Evolutionary conservation across 1,140 invertebrate genomes (phyloP).

Genomic region (Euglossa dilemma): DNA sequence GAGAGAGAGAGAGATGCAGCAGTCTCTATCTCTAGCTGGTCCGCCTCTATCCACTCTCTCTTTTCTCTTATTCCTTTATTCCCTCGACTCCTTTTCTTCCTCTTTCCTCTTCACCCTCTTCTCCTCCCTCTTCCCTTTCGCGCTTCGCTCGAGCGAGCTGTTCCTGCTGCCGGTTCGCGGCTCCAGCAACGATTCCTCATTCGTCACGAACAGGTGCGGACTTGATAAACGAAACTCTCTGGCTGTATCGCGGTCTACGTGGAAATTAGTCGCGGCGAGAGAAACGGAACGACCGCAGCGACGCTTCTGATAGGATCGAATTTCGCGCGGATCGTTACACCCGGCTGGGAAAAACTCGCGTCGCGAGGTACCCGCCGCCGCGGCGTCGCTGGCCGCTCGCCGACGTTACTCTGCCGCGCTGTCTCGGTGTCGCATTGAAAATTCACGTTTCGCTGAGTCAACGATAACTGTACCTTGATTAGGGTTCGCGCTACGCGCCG

Average conservation of each 20-base stretch:
- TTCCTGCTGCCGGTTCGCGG: conserved; percentile 21
- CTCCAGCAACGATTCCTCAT: conserved; percentile 59
- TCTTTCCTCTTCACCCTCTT: conserved; percentile 7
- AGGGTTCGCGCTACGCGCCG: neutral
- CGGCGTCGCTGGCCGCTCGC: too few relatives aligned
- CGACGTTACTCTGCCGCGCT: too few relatives aligned
- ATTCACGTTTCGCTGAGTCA: conserved; percentile 24
- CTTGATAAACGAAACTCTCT: conserved; percentile 56
- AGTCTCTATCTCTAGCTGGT: conserved; percentile 24
- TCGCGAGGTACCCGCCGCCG: neutral
- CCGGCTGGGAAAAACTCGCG: conserved; percentile 12
- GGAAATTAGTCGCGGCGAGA: conserved; percentile 42
- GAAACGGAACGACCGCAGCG: conserved; percentile 8
- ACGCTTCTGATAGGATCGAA: conserved; percentile 45
- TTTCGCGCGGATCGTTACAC: conserved; percentile 42
- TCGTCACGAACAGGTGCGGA: conserved; percentile 65
- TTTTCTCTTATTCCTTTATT: conserved; percentile 30
- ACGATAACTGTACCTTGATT: conserved; percentile 40
- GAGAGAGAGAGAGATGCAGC: too few relatives aligned
- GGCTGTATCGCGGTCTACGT: conserved; percentile 30
- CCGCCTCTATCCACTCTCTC: conserved; percentile 7
- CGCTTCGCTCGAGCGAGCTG: conserved; percentile 3
- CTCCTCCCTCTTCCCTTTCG: conserved; percentile 38
- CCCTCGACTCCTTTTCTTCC: neutral
- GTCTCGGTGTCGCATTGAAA: neutral